phyloP scores from a whole-genome alignment of 2,113 vertebrate species.

The Platysteira castanea region DNA sequence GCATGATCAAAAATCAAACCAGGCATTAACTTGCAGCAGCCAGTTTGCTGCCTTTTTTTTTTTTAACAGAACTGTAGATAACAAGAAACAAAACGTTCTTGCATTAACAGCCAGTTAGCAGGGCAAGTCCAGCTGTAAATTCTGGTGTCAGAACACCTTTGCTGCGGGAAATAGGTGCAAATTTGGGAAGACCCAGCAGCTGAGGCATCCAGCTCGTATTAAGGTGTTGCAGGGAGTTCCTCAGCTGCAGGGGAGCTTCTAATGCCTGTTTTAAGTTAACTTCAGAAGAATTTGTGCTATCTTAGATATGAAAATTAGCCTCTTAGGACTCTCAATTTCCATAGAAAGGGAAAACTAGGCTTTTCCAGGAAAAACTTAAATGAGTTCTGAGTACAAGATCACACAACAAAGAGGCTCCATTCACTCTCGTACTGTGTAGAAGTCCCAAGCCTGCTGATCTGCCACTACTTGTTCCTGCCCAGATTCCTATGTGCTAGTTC shows the following conservation, averaged over 20 bases:
- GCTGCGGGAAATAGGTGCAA: background rate
- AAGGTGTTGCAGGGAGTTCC: background rate
- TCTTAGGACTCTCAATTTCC: background rate
- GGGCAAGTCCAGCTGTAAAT: background rate
- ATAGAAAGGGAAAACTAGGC: background rate
- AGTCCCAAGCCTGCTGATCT: background rate
- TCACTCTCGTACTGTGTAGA: background rate
- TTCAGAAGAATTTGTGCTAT: background rate
- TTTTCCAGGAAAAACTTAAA: background rate
- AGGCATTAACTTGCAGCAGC: too few relatives aligned
- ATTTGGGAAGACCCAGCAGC: background rate
- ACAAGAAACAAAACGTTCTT: background rate
- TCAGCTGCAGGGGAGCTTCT: background rate
- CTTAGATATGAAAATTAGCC: background rate
- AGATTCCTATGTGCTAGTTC: background rate
- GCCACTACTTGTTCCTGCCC: background rate
- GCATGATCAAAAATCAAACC: background rate
- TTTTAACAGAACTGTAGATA: background rate
- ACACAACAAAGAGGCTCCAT: background rate
- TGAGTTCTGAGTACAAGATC: background rate
- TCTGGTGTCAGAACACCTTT: background rate
- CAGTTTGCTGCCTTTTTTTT: background rate
- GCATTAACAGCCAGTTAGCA: background rate
- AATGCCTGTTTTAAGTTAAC: background rate
- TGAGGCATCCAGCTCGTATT: background rate